A percentile compares a stretch with the other conserved stretches of the same genome.
Evolutionary conservation across 2,888 invertebrate species (phyloP).

Genomic region (Nysson spinosus): DNA sequence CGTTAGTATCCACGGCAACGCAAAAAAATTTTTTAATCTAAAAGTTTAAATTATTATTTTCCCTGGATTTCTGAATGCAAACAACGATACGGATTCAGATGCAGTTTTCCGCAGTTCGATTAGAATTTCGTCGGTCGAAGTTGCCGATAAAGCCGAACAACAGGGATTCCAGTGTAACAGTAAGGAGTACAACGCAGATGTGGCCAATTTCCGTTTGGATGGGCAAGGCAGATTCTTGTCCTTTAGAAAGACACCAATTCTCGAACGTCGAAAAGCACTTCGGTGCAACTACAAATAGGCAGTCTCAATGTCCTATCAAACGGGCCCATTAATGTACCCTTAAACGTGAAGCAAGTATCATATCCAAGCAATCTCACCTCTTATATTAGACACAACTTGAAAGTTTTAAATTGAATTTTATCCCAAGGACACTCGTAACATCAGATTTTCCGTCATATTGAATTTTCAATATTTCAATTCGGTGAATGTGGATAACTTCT

Average conservation of each 20-base stretch:
- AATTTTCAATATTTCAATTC: no score
- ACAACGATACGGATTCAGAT: constrained; percentile 11
- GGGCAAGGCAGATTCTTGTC: constrained; percentile 40
- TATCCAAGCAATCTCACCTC: background rate
- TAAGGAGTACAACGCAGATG: constrained; percentile 49
- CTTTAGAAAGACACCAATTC: constrained; percentile 26
- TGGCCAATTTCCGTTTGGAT: constrained; percentile 48
- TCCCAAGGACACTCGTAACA: no score
- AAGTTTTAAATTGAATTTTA: no score
- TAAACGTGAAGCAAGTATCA: background rate
- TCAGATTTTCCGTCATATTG: no score
- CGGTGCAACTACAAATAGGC: constrained; percentile 1
- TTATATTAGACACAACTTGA: no score
- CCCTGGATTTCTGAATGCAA: background rate
- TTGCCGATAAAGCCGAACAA: constrained; percentile 42
- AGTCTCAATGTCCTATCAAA: background rate
- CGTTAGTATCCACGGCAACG: no score
- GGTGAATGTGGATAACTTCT: no score
- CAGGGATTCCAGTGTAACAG: constrained; percentile 27
- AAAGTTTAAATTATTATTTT: constrained; percentile 20
- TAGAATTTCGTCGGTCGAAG: constrained; percentile 34
- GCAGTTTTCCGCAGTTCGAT: constrained; percentile 47
- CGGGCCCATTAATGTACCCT: background rate
- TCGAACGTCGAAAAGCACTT: constrained; percentile 16
- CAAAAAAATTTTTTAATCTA: no score